Base-by-base conservation (phyloP, 2,888 invertebrate genomes). In the Embidobia sp. region DNA sequence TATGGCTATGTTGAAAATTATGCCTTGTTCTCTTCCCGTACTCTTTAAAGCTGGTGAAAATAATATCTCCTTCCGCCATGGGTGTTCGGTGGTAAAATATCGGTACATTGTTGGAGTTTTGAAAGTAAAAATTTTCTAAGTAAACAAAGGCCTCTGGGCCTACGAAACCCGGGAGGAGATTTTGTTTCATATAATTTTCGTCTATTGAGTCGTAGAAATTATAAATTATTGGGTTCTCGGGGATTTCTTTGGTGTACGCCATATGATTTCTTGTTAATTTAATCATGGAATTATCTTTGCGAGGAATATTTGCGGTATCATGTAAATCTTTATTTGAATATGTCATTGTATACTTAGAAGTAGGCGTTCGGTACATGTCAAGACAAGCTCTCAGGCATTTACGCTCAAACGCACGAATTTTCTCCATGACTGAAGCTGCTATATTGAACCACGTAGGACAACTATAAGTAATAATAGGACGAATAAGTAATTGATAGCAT, bases 391-490 rank as follows among this genome's bases (percentile, higher is more conserved):
- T 4, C 2, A 29, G 29, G n/a, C 33, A 48, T 1, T 33, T 27
- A 33, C n/a, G 26, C 10, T 29, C 66, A 3, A 1, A 53, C 7
- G 11, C 5, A n/a, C 29, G 29, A n/a, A 29, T 4, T 29, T 29
- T 29, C 15, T 69, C 69, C 57, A 69, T 59, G 1, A 11, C 27
- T 1, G 69, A 18, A 3, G 69, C 35, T 3, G 35, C 26, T 2
- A 49, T 6, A 16, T 59, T 69, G 8, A 27, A 64, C 57, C 49
- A 64, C 0, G 37, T 49, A 6, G n/a, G 48, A 7, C 46, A 22
- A 0, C 31, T 64, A 10, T 64, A 73, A 0, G 73, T 40, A 1
- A 73, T 1, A 5, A 73, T 55, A 0, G 64, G 49, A 22, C 64
- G 3, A 7, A 73, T 46, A 11, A 73, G 18, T 3, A 57, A 22